A percentile compares a stretch with the other conserved stretches of the same genome.
Evolutionary conservation across 2,888 invertebrate species (phyloP).

Genomic region (Drosophila diplacantha): DNA sequence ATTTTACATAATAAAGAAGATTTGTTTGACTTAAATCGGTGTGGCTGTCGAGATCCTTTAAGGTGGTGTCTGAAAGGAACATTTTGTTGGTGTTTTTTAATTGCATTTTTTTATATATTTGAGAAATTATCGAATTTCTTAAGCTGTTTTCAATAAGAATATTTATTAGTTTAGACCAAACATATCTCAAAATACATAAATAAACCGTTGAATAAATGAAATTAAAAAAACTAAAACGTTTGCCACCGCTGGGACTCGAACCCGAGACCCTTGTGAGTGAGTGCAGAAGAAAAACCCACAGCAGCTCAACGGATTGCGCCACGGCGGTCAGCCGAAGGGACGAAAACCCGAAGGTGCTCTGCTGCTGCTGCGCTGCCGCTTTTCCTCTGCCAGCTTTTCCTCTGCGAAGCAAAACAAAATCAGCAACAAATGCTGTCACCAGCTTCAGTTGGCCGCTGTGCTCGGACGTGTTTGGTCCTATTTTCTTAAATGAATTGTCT

Average conservation of each 20-base stretch:
- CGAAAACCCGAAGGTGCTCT: conserved; percentile 48
- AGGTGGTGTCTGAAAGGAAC: too few relatives aligned
- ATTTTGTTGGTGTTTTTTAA: neutral
- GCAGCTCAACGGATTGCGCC: conserved; percentile 3
- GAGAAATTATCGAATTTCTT: neutral
- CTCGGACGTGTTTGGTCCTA: conserved; percentile 56
- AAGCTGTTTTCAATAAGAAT: neutral
- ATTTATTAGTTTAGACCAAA: neutral
- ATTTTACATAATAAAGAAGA: neutral
- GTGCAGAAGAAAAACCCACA: conserved; percentile 10
- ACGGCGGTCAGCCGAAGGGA: conserved; percentile 39
- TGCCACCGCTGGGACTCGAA: conserved; percentile 10
- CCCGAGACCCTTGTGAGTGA: neutral
- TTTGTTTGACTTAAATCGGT: neutral
- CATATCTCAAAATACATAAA: conserved; percentile 2
- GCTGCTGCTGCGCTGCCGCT: conserved; percentile 43
- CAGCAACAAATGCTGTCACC: conserved; percentile 67
- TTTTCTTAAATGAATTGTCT: neutral
- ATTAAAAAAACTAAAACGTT: neutral
- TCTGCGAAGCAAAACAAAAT: conserved; percentile 57
- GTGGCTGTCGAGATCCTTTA: neutral
- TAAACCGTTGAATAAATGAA: neutral
- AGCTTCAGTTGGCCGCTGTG: conserved; percentile 72
- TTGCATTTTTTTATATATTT: neutral
- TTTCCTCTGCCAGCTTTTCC: conserved; percentile 24